A percentile compares a stretch with the other conserved stretches of the same genome.
phyloP scores from a whole-genome alignment of 2,113 vertebrate species.

The Zonotrichia leucophrys region DNA sequence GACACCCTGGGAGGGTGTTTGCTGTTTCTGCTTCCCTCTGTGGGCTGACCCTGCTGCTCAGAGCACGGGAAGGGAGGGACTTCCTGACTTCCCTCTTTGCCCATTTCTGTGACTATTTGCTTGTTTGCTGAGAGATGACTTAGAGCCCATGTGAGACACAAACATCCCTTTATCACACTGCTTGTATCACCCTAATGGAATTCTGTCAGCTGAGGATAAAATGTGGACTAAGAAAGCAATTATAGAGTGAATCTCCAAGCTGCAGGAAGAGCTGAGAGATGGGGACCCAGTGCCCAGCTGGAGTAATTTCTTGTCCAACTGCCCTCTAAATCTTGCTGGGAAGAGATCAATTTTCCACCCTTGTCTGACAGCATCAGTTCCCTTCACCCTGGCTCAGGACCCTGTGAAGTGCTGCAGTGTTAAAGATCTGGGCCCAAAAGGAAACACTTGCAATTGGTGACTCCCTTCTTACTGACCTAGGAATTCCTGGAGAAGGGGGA shows the following conservation, averaged over 20 bases:
- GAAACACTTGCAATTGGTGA: background rate
- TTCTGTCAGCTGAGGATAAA: conserved; percentile 52
- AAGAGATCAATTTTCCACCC: conserved; percentile 31
- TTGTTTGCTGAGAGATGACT: conserved; percentile 61
- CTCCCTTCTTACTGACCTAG: background rate
- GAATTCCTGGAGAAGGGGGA: background rate
- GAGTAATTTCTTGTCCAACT: conserved; percentile 41
- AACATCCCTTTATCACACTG: conserved; percentile 66
- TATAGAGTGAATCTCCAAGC: conserved; percentile 36
- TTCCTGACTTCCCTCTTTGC: conserved; percentile 1
- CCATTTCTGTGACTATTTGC: conserved; percentile 47
- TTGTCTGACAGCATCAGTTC: conserved; percentile 25
- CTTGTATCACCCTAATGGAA: conserved; percentile 66
- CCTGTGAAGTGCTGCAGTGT: background rate
- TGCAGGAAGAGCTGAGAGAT: conserved; percentile 15
- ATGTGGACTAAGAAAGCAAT: conserved; percentile 56
- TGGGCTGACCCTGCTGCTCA: background rate
- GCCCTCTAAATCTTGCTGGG: conserved; percentile 30
- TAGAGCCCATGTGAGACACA: conserved; percentile 52
- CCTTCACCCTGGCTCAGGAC: background rate
- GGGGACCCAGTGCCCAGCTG: conserved; percentile 12
- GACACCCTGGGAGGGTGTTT: background rate
- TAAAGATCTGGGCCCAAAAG: background rate
- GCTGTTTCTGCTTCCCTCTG: background rate
- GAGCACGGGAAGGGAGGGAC: background rate